Conservation (phyloP, 2,797 vertebrate genomes). For the Caiman crocodilus region DNA sequence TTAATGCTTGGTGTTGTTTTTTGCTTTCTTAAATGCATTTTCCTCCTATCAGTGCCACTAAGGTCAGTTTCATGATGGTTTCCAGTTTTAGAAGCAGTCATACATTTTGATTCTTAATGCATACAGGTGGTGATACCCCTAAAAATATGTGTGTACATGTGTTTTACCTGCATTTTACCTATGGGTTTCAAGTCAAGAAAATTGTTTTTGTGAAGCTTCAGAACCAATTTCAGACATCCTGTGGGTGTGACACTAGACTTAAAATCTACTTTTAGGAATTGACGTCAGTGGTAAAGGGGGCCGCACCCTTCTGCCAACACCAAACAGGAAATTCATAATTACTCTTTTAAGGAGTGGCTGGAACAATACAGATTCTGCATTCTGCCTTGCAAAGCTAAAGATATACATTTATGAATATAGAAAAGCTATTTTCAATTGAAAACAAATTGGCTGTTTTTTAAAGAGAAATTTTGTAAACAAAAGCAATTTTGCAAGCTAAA, state of each 20-base stretch:
- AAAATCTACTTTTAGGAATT: constrained; percentile 74
- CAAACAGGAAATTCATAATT: constrained; percentile 80
- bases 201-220: constrained; percentile 49
- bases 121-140: neutral
- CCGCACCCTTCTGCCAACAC: constrained; percentile 63
- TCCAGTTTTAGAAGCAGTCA: accelerated
- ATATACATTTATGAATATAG: constrained; percentile 10
- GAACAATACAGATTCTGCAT: constrained; percentile 55
- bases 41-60: neutral
- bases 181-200: constrained; percentile 26
- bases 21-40: neutral
- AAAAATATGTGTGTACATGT: accelerated
- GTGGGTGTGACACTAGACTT: constrained; percentile 66
- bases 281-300: constrained; percentile 49
- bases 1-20: too few species aligned
- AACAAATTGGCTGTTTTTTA: neutral
- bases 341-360: constrained; percentile 63
- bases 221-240: constrained; percentile 66
- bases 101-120: neutral
- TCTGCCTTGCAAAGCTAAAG: constrained; percentile 62
- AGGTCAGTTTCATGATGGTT: neutral
- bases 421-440: constrained; percentile 32
- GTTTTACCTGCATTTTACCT: constrained; percentile 46
- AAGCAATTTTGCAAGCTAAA: neutral
- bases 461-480: constrained; percentile 7